phyloP scores from a whole-genome alignment of 2,888 invertebrate species.

The Tetranychus piercei region DNA sequence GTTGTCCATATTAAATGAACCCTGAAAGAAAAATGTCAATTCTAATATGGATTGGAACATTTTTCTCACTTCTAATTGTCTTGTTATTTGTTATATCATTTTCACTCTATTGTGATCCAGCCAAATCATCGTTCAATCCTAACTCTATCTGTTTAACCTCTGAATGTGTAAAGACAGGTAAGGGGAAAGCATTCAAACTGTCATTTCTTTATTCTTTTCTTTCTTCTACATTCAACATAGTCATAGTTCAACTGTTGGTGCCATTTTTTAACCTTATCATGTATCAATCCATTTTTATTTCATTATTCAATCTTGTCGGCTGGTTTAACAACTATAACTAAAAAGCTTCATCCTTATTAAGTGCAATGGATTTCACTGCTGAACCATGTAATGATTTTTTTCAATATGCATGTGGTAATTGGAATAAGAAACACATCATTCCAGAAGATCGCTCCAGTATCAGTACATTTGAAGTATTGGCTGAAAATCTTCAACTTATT shows the following conservation, averaged over 20 bases:
- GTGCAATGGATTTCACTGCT: conserved; percentile 55
- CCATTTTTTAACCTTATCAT: conserved; percentile 6
- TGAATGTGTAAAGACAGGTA: conserved; percentile 30
- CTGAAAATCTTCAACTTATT: conserved; percentile 60
- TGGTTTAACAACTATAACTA: neutral
- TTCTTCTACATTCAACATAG: no score
- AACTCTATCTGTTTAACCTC: conserved; percentile 27
- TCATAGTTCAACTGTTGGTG: no score
- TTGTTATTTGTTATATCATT: neutral
- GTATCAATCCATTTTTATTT: neutral
- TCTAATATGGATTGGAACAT: neutral
- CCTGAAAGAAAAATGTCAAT: neutral
- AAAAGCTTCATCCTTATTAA: conserved; percentile 53
- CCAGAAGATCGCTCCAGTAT: conserved; percentile 65
- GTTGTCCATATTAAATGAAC: neutral
- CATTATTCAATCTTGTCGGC: neutral
- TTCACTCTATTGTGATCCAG: neutral
- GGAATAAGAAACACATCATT: conserved; percentile 66
- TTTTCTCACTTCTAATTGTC: neutral
- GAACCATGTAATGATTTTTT: conserved; percentile 69
- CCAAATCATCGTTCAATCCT: neutral
- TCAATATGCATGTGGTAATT: conserved; percentile 66
- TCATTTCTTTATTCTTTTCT: neutral
- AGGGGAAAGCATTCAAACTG: conserved; percentile 14
- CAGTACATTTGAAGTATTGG: conserved; percentile 65